Base-by-base conservation (phyloP, 2,113 vertebrate species). In the Pseudonaja textilis region DNA sequence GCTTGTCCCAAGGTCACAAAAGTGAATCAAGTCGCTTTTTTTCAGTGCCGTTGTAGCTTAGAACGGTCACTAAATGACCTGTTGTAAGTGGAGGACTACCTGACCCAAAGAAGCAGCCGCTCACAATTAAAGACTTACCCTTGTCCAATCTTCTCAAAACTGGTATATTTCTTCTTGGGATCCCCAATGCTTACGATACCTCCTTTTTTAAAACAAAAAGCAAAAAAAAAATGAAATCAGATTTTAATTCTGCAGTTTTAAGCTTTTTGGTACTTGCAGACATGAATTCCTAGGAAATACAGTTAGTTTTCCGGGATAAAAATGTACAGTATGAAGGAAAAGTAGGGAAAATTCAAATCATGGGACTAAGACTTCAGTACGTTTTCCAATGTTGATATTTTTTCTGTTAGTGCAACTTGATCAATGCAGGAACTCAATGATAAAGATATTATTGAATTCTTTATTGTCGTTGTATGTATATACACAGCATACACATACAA, bases 61-160 rank as follows among this genome's bases (percentile, higher is more conserved):
- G 3, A 61, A 61, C 4, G 26, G 61, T 64, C 61, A n/a, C 11
- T 64, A 59, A 59, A 59, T 59, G 57, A 59, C 25, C 22, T 9
- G 23, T 59, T 25, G 23, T 9, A 64, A 29, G 4, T 64, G 26
- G 11, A n/a, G 26, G 61, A 64, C 61, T 5, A 64, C 3, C 11
- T 29, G 26, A n/a, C 29, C 26, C 11, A 54, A 81, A 93, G 94
- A 89, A 1, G 14, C 26, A 59, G n/a, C 45, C 0, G 74, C 22
- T 93, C 91, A 59, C 94, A 91, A 0, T n/a, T 39, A 1, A 3
- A 89, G 96, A 98, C 99, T 98, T 89, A 99, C 99, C 99, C 99
- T 96, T 99, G 99, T 93, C 99, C 99, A 29, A 99, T 99, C 98
- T 99, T 99, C 97, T 99, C 99, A 96, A 99, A 99, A 45, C 98